Percentiles rank a stretch among this genome's conserved stretches.
These are phyloP conservation scores for Conops quadrifasciatus DNA, from an alignment of 2,888 invertebrate genomes.

Conservation along the genomic window DNA sequence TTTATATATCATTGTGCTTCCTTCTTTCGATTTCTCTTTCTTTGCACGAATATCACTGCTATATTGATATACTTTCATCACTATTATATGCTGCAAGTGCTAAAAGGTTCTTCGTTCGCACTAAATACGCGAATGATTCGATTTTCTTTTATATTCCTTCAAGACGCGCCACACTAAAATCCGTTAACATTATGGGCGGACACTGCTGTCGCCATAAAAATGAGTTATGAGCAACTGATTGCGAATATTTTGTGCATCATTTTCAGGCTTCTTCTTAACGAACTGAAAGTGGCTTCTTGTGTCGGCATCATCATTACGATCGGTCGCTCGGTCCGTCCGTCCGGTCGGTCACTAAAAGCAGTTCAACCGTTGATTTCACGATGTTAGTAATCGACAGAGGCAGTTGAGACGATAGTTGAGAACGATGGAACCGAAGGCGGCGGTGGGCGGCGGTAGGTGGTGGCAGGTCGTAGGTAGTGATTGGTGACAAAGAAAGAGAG, in stretches of 20 bases:
- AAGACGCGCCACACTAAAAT: constrained; percentile 15
- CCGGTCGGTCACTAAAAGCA: constrained; percentile 21
- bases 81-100: neutral
- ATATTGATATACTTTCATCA: neutral
- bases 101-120: neutral
- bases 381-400: neutral
- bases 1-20: too few relatives aligned
- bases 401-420: neutral
- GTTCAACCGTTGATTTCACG: neutral
- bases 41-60: neutral
- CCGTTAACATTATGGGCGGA: constrained; percentile 28
- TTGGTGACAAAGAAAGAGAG: too few relatives aligned
- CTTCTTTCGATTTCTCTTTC: too few relatives aligned
- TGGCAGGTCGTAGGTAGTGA: neutral
- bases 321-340: too few relatives aligned
- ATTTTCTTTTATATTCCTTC: constrained; percentile 1
- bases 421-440: neutral
- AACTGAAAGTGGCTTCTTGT: constrained; percentile 15
- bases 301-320: constrained; percentile 10
- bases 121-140: constrained; percentile 5
- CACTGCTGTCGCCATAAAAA: constrained; percentile 36
- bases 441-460: neutral
- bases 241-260: constrained; percentile 20
- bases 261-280: constrained; percentile 20
- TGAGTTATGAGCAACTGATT: constrained; percentile 35